A percentile compares a stretch with the other conserved stretches of the same genome.
Evolutionary conservation across 2,888 invertebrate genomes (phyloP).

Genomic region (Cybosia mesomella): DNA sequence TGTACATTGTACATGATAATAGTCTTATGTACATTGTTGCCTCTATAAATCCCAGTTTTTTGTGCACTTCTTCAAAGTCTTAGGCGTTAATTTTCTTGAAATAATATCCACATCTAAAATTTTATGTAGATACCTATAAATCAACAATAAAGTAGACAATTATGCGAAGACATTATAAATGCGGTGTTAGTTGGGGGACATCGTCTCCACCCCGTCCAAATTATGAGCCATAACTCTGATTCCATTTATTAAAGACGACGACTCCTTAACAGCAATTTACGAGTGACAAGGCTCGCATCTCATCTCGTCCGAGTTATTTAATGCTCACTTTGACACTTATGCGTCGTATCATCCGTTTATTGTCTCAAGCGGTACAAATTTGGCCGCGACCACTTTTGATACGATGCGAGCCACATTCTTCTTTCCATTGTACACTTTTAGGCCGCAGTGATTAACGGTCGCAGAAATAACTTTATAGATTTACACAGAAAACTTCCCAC

Average conservation of each 20-base stretch:
- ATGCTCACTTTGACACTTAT: constrained; percentile 83
- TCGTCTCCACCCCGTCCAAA: constrained; percentile 70
- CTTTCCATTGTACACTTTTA: constrained; percentile 63
- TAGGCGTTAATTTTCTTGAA: constrained; percentile 4
- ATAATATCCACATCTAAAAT: constrained; percentile 27
- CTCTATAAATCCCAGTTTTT: neutral
- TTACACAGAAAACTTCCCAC: constrained; percentile 36
- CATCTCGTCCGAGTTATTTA: constrained; percentile 79
- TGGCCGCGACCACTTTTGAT: constrained; percentile 72
- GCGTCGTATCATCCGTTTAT: constrained; percentile 75
- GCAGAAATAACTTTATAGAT: constrained; percentile 64
- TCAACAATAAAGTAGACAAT: constrained; percentile 59
- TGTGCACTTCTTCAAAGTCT: neutral
- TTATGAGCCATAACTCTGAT: constrained; percentile 84
- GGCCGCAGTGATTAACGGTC: constrained; percentile 61
- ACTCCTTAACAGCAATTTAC: constrained; percentile 83
- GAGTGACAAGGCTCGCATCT: constrained; percentile 80
- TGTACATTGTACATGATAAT: neutral
- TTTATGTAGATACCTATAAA: constrained; percentile 50
- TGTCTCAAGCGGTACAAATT: constrained; percentile 72
- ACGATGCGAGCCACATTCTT: constrained; percentile 66
- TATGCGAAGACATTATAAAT: constrained; percentile 65
- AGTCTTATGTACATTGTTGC: neutral
- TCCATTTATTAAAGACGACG: constrained; percentile 79
- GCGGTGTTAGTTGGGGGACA: constrained; percentile 70